Conservation (phyloP, 2,113 vertebrate genomes). For the Oryzias woworae region DNA sequence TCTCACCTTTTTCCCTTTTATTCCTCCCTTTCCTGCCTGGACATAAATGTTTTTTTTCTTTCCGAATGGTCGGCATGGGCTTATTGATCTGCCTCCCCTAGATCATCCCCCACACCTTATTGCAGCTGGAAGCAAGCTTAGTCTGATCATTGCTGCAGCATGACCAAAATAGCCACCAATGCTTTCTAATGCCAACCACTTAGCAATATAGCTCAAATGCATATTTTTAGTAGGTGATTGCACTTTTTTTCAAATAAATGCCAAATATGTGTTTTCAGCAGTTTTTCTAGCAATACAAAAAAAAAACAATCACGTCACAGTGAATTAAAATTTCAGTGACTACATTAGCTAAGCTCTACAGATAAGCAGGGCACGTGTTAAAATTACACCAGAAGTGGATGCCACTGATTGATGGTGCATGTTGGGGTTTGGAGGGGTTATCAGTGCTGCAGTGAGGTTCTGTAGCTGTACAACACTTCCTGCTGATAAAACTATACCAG, state of each 20-base stretch:
- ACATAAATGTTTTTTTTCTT: slow-evolving; percentile 62
- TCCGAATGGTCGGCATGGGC: slow-evolving; percentile 36
- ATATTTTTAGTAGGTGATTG: slow-evolving; percentile 11
- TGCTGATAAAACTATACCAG: slow-evolving; percentile 71
- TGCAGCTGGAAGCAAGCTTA: slow-evolving; percentile 57
- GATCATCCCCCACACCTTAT: slow-evolving; percentile 53
- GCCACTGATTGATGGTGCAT: slow-evolving; percentile 18
- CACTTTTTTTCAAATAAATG: slow-evolving; percentile 8
- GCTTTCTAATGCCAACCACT: slow-evolving; percentile 5
- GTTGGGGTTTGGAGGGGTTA: slow-evolving; percentile 25
- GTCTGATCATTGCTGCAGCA: slow-evolving; percentile 37
- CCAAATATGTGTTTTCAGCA: background rate
- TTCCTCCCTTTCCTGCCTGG: slow-evolving; percentile 46
- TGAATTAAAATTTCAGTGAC: slow-evolving; percentile 7
- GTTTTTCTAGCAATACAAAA: background rate
- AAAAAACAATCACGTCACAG: background rate
- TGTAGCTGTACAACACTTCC: slow-evolving; percentile 56
- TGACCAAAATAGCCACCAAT: slow-evolving; percentile 41
- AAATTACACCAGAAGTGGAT: slow-evolving; percentile 12
- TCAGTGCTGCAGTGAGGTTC: slow-evolving; percentile 50
- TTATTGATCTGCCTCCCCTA: slow-evolving; percentile 63
- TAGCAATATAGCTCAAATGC: slow-evolving; percentile 10
- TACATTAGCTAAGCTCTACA: background rate
- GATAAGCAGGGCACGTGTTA: background rate
- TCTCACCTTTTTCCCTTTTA: background rate